A percentile compares a stretch with the other conserved stretches of the same genome.
phyloP scores from a whole-genome alignment of 2,797 vertebrate genomes.

The Pyrocephalus nanus region DNA sequence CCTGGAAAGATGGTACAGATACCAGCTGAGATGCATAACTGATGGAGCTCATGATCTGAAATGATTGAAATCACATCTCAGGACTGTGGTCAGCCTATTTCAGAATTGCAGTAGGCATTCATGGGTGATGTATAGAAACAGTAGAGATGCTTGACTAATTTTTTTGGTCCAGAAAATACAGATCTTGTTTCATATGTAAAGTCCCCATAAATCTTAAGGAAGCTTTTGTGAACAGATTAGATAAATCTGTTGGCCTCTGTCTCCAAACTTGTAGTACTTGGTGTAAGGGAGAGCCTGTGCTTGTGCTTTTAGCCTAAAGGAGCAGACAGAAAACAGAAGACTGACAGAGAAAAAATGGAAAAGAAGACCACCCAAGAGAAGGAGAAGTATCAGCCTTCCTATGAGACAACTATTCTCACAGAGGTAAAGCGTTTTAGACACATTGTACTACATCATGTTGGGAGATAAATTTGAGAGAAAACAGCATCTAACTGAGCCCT shows the following conservation, averaged over 20 bases:
- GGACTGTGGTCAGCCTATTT: background rate
- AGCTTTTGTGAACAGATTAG: slow-evolving; percentile 1
- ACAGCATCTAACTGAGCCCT: background rate
- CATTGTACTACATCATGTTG: background rate
- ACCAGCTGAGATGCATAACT: background rate
- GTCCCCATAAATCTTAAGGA: background rate
- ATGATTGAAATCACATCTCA: background rate
- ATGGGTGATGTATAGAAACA: background rate
- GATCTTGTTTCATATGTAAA: background rate
- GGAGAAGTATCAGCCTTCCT: slow-evolving; percentile 91
- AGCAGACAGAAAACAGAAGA: slow-evolving; percentile 96
- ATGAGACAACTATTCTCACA: slow-evolving; percentile 88
- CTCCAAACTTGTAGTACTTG: background rate
- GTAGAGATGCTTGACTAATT: background rate
- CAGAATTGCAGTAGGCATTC: background rate
- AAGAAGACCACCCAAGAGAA: slow-evolving; percentile 88
- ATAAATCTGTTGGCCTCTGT: background rate
- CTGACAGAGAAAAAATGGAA: slow-evolving; percentile 93
- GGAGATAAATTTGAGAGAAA: background rate
- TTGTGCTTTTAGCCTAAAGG: slow-evolving; percentile 88
- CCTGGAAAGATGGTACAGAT: background rate
- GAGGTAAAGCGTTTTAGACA: slow-evolving; percentile 78
- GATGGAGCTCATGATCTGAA: background rate
- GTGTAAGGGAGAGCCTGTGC: slow-evolving; percentile 51
- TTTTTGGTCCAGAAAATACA: background rate